Percentiles rank a stretch among this genome's conserved stretches.
These are phyloP conservation scores for Eulemur rufifrons DNA, from an alignment of 2,113 vertebrate species.

Conservation along the genomic window DNA sequence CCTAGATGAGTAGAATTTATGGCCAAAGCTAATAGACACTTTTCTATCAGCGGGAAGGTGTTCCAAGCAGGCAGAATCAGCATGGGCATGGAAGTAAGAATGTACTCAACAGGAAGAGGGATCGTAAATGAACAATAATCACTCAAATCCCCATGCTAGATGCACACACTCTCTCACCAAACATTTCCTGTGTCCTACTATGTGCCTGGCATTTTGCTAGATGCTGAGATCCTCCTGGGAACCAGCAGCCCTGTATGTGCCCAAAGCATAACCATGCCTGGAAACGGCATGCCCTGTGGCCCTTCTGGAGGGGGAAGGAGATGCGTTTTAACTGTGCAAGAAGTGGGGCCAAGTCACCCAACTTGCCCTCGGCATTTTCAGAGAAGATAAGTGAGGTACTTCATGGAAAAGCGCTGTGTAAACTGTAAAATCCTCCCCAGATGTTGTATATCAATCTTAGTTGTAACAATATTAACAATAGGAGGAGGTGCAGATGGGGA, in stretches of 20 bases:
- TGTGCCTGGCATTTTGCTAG: not conserved
- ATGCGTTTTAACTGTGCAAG: not conserved
- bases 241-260: no score
- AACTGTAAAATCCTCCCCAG: not conserved
- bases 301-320: not conserved
- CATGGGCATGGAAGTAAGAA: not conserved
- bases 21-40: not conserved
- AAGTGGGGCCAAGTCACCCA: not conserved
- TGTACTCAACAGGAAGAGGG: not conserved
- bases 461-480: not conserved
- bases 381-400: not conserved
- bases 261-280: fast-evolving
- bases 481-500: not conserved
- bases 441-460: not conserved
- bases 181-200: not conserved
- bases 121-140: not conserved
- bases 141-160: not conserved
- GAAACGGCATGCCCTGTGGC: not conserved
- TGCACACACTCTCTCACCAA: not conserved
- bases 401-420: not conserved
- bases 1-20: not conserved
- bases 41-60: not conserved
- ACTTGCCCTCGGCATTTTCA: not conserved
- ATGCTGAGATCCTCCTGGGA: not conserved
- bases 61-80: not conserved